A percentile compares a stretch with the other conserved stretches of the same genome.
These are phyloP conservation scores for Apeira syringaria DNA, from an alignment of 2,888 invertebrate genomes.

Conservation along the genomic window DNA sequence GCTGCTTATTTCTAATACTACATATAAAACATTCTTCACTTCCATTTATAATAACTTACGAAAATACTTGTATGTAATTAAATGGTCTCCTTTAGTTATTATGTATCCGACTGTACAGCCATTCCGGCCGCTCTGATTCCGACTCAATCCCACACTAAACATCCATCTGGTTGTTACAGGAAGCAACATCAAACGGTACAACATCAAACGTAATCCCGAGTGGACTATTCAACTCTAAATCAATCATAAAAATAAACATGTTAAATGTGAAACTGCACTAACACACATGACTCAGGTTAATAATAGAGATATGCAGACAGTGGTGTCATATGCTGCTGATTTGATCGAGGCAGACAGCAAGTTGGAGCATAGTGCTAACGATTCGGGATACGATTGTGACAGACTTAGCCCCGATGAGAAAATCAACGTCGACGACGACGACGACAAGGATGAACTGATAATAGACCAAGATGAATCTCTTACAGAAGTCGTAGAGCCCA, in stretches of 20 bases:
- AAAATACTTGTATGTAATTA: too few relatives aligned
- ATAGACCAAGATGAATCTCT: constrained; percentile 50
- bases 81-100: too few relatives aligned
- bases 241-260: constrained; percentile 81
- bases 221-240: constrained; percentile 67
- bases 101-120: not conserved
- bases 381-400: constrained; percentile 50
- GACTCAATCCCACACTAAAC: constrained; percentile 24
- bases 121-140: constrained; percentile 22
- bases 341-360: constrained; percentile 50
- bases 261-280: constrained; percentile 53
- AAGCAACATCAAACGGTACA: constrained; percentile 32
- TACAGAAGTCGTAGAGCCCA: constrained; percentile 33
- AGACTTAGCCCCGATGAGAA: constrained; percentile 57
- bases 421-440: constrained; percentile 62
- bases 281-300: constrained; percentile 69
- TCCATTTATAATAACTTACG: too few relatives aligned
- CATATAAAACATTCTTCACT: too few relatives aligned
- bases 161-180: constrained; percentile 36
- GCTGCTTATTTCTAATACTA: too few relatives aligned
- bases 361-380: constrained; percentile 46
- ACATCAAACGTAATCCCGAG: constrained; percentile 33
- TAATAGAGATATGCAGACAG: constrained; percentile 69
- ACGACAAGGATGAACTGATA: constrained; percentile 45
- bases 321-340: constrained; percentile 60